Conservation (phyloP, 2,797 vertebrate species). For the Rhinogobio ventralis region DNA sequence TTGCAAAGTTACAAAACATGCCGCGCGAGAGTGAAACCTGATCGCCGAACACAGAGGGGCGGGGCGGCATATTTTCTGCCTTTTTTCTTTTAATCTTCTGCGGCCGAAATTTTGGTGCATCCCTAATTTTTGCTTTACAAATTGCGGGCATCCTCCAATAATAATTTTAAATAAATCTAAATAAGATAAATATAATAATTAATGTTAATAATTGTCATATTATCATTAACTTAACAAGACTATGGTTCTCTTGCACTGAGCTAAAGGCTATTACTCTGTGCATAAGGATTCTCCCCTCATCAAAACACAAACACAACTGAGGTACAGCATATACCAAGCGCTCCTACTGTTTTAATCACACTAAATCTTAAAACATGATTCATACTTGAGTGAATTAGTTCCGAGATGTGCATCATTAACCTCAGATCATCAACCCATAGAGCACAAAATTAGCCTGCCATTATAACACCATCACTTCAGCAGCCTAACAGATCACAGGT, state of each 20-base stretch:
- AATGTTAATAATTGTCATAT: neutral
- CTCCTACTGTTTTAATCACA: slow-evolving; percentile 12
- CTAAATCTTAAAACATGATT: slow-evolving; percentile 27
- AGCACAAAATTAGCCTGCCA: slow-evolving; percentile 42
- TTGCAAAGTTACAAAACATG: no score
- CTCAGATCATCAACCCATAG: slow-evolving; percentile 33
- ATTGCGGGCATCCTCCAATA: neutral
- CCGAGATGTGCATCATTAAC: slow-evolving; percentile 33
- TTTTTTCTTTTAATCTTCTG: no score
- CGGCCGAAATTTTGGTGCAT: no score
- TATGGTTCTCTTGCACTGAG: neutral
- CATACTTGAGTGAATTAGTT: slow-evolving; percentile 36
- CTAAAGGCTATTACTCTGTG: neutral
- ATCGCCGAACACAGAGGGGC: no score
- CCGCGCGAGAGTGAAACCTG: no score
- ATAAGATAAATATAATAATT: neutral
- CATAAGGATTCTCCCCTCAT: neutral
- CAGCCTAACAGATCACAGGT: slow-evolving; percentile 41
- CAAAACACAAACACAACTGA: slow-evolving; percentile 9
- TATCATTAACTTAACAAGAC: neutral
- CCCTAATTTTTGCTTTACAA: neutral
- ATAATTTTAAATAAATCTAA: neutral
- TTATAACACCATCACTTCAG: slow-evolving; percentile 41
- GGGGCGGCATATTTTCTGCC: no score
- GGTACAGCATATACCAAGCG: neutral